Conservation (phyloP, 92 coral and sea anemone species). For the Anthopleura xanthogrammica region DNA sequence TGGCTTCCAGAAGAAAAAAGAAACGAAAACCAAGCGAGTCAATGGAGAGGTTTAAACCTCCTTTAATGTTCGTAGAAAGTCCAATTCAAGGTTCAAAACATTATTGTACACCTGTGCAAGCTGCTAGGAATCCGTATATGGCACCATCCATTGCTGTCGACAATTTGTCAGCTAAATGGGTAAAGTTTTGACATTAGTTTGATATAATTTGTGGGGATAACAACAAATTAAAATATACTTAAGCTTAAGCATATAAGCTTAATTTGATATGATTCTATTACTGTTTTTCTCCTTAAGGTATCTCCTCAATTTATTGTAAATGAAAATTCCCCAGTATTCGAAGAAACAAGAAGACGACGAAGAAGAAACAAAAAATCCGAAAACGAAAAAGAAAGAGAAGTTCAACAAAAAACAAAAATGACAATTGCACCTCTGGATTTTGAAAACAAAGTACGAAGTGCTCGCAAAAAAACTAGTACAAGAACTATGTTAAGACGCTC, state of each 20-base stretch:
- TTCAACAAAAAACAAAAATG: slow-evolving; percentile 14
- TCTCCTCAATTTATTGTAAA: slow-evolving; percentile 61
- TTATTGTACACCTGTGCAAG: slow-evolving; percentile 87
- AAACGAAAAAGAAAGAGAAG: slow-evolving; percentile 8
- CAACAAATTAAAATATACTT: too few species aligned
- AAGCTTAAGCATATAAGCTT: too few species aligned
- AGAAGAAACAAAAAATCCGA: slow-evolving; percentile 22
- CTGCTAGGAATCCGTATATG: slow-evolving; percentile 87
- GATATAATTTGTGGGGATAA: neutral
- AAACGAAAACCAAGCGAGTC: slow-evolving; percentile 60
- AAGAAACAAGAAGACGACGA: slow-evolving; percentile 11
- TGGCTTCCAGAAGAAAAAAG: slow-evolving; percentile 33
- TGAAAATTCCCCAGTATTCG: neutral
- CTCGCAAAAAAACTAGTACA: neutral
- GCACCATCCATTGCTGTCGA: slow-evolving; percentile 81
- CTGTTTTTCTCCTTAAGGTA: slow-evolving; percentile 32
- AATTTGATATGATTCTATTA: neutral
- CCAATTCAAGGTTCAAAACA: slow-evolving; percentile 75
- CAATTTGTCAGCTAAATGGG: slow-evolving; percentile 61
- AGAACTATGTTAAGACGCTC: slow-evolving; percentile 20
- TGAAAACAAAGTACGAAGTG: slow-evolving; percentile 17
- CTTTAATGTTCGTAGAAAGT: slow-evolving; percentile 83
- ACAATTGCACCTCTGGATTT: slow-evolving; percentile 43
- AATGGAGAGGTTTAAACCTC: slow-evolving; percentile 64
- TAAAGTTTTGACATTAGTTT: slow-evolving; percentile 17